phyloP scores from a whole-genome alignment of 2,888 invertebrate species.

The Chrysolina americana region DNA sequence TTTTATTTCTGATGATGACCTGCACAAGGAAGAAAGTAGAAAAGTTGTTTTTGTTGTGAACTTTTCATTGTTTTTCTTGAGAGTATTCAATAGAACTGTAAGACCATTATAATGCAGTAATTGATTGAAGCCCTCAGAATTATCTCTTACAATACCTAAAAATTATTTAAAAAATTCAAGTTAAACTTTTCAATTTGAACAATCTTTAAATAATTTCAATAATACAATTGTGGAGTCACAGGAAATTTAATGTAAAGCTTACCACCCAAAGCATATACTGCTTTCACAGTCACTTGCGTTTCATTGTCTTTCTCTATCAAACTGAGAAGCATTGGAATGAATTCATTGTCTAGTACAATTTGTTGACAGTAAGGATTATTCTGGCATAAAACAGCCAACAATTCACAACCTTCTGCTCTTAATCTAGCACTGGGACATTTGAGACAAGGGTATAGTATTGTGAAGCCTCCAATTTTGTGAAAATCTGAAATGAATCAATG shows the following conservation, averaged over 20 bases:
- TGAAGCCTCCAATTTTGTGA: constrained; percentile 86
- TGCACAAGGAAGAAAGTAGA: constrained; percentile 76
- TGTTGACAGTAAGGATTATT: constrained; percentile 89
- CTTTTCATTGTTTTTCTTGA: constrained; percentile 74
- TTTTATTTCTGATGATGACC: constrained; percentile 72
- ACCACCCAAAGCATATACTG: constrained; percentile 87
- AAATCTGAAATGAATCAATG: constrained; percentile 81
- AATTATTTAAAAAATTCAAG: constrained; percentile 31
- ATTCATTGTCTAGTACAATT: constrained; percentile 76
- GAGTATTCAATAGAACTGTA: constrained; percentile 74
- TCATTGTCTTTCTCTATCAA: constrained; percentile 75
- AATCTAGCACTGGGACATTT: constrained; percentile 76
- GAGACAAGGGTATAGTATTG: constrained; percentile 79
- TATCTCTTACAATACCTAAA: constrained; percentile 78
- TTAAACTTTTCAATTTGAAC: background rate
- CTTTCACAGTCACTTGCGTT: constrained; percentile 76
- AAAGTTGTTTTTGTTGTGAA: constrained; percentile 82
- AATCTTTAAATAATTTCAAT: too few species aligned
- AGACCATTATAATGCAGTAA: constrained; percentile 77
- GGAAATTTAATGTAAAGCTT: constrained; percentile 63
- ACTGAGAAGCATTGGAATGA: constrained; percentile 76
- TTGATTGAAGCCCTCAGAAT: constrained; percentile 73
- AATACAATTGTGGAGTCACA: constrained; percentile 1
- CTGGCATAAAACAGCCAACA: constrained; percentile 86
- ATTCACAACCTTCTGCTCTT: constrained; percentile 76